Evolutionary conservation across 2,888 invertebrate genomes (phyloP).

Genomic region (Strigamia crassipes): DNA sequence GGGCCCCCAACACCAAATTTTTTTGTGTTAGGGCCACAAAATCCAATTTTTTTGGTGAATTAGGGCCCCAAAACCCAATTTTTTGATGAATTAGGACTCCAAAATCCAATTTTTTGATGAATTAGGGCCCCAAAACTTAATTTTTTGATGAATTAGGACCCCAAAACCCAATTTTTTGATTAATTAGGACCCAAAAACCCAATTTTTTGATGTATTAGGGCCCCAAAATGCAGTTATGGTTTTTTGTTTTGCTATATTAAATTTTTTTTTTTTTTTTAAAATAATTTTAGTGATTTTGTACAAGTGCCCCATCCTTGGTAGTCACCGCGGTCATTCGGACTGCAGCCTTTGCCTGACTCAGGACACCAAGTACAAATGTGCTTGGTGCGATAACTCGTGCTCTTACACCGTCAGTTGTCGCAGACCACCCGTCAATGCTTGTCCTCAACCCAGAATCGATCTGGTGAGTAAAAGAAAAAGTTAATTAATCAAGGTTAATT

Average conservation of each 20-base stretch:
- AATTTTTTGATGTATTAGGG: too few relatives aligned
- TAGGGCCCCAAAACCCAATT: too few relatives aligned
- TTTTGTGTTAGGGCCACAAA: too few relatives aligned
- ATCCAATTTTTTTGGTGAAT: too few relatives aligned
- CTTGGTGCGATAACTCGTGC: constrained; percentile 92
- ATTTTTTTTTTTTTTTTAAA: constrained; percentile 43
- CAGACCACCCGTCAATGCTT: constrained; percentile 64
- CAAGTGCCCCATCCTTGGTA: constrained; percentile 93
- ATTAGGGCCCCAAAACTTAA: too few relatives aligned
- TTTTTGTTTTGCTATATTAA: background rate
- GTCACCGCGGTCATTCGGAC: constrained; percentile 90
- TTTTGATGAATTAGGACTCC: too few relatives aligned
- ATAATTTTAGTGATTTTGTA: constrained; percentile 92
- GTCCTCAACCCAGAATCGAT: constrained; percentile 88
- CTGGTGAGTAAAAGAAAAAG: constrained; percentile 65
- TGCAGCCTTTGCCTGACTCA: constrained; percentile 95
- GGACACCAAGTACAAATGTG: constrained; percentile 82
- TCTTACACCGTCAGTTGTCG: constrained; percentile 83
- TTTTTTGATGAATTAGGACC: too few relatives aligned
- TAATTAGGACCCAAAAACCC: too few relatives aligned
- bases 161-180: too few relatives aligned
- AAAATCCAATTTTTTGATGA: too few relatives aligned
- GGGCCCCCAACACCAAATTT: too few relatives aligned
- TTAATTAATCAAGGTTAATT: too few relatives aligned
- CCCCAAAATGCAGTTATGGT: background rate